Conservation (phyloP, 2,113 vertebrate species). For the Axis porcinus region DNA sequence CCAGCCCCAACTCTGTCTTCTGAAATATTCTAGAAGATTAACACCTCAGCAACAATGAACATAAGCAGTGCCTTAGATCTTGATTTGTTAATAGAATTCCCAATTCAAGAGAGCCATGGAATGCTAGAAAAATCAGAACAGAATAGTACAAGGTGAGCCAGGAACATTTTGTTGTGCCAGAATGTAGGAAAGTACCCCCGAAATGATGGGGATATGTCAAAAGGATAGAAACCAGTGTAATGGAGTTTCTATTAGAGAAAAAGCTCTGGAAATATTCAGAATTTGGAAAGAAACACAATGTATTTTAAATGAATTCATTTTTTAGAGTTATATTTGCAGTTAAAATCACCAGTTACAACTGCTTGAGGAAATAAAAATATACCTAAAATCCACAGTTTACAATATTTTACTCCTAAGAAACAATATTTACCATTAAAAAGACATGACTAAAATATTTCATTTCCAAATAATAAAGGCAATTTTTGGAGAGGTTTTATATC, state of each 20-base stretch:
- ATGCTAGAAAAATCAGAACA: neutral
- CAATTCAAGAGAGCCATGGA: neutral
- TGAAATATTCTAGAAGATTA: neutral
- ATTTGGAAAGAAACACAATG: neutral
- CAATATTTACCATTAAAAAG: constrained; percentile 36
- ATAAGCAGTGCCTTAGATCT: neutral
- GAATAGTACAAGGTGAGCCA: neutral
- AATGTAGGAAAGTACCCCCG: neutral
- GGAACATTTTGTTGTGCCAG: neutral
- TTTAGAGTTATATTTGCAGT: neutral
- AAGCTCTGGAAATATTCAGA: neutral
- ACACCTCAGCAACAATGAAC: neutral
- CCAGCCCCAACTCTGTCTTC: neutral
- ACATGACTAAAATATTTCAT: constrained; percentile 39
- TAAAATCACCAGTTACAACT: constrained; percentile 12
- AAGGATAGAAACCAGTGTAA: neutral
- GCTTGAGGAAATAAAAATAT: constrained; percentile 32
- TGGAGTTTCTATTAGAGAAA: constrained; percentile 16
- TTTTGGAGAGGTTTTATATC: neutral
- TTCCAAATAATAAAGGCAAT: constrained; percentile 16
- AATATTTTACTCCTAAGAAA: constrained; percentile 32
- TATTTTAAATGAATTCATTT: neutral
- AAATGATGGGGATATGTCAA: neutral
- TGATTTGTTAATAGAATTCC: neutral
- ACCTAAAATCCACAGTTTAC: constrained; percentile 14